A percentile compares a stretch with the other conserved stretches of the same genome.
These are phyloP conservation scores for Gila robusta DNA, from an alignment of 2,797 vertebrate species.

Conservation along the genomic window DNA sequence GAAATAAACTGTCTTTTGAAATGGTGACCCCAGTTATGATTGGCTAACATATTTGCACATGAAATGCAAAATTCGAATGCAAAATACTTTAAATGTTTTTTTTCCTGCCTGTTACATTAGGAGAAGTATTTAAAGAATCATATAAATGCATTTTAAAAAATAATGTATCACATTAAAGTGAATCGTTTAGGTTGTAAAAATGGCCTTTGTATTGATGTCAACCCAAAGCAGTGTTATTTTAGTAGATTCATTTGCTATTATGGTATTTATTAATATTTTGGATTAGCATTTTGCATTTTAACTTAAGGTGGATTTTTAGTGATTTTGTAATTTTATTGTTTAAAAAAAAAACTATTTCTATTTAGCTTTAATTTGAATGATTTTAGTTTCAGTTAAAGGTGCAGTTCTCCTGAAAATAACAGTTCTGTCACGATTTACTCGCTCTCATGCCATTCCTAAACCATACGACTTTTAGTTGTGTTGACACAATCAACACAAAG, in stretches of 20 bases:
- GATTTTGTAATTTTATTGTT: neutral
- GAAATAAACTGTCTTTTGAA: neutral
- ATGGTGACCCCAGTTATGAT: neutral
- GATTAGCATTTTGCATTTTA: too few relatives aligned
- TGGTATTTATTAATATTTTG: neutral
- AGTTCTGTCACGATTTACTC: neutral
- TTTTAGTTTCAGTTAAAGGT: neutral
- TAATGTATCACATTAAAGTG: neutral
- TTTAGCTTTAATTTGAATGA: neutral
- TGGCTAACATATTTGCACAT: neutral
- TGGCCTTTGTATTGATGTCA: neutral
- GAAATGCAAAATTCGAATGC: neutral
- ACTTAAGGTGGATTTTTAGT: too few relatives aligned
- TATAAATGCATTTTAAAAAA: neutral
- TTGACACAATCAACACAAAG: too few relatives aligned
- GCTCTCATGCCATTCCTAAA: neutral
- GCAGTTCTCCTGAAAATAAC: neutral
- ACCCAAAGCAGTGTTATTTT: neutral
- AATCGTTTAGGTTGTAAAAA: neutral
- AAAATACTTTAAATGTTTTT: neutral
- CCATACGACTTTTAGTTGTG: neutral
- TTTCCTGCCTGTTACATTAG: neutral
- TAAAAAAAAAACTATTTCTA: neutral
- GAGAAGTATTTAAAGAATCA: neutral
- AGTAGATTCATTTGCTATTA: neutral